phyloP scores from a whole-genome alignment of 2,888 invertebrate species.

The Globia sparganii region DNA sequence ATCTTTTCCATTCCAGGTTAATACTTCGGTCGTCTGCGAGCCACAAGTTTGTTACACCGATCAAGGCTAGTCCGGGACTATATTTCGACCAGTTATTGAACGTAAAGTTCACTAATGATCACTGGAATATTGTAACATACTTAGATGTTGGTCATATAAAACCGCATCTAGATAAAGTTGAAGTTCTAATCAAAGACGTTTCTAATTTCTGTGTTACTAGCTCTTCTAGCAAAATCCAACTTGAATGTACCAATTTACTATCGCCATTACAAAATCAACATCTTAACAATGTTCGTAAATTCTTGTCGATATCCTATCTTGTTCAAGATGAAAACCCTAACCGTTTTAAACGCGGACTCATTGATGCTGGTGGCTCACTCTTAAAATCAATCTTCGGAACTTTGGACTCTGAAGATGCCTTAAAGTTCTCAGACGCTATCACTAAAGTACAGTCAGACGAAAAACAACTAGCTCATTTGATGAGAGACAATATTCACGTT shows the following conservation, averaged over 20 bases:
- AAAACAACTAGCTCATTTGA: slow-evolving; percentile 10
- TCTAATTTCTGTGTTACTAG: neutral
- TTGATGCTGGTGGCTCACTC: slow-evolving; percentile 9
- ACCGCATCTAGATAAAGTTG: slow-evolving; percentile 1
- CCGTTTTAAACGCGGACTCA: slow-evolving; percentile 6
- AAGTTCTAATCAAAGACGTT: slow-evolving; percentile 1
- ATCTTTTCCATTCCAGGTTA: no score
- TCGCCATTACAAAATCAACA: slow-evolving; percentile 15
- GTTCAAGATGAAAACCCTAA: slow-evolving; percentile 5
- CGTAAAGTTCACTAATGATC: slow-evolving; percentile 7
- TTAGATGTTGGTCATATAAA: slow-evolving; percentile 7
- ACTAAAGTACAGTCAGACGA: slow-evolving; percentile 13
- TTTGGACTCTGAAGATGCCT: slow-evolving; percentile 11
- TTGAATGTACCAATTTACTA: neutral
- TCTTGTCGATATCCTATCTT: slow-evolving; percentile 6
- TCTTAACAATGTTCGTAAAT: slow-evolving; percentile 21
- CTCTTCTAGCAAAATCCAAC: neutral
- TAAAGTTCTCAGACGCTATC: slow-evolving; percentile 17
- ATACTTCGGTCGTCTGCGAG: no score
- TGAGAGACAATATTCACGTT: slow-evolving; percentile 9
- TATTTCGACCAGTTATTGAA: neutral
- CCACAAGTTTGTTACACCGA: no score
- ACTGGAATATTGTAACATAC: slow-evolving; percentile 13
- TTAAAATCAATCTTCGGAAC: slow-evolving; percentile 11
- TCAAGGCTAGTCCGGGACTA: no score